Conservation (phyloP, 2,888 invertebrate species). For the Alviniconcha strummeri region DNA sequence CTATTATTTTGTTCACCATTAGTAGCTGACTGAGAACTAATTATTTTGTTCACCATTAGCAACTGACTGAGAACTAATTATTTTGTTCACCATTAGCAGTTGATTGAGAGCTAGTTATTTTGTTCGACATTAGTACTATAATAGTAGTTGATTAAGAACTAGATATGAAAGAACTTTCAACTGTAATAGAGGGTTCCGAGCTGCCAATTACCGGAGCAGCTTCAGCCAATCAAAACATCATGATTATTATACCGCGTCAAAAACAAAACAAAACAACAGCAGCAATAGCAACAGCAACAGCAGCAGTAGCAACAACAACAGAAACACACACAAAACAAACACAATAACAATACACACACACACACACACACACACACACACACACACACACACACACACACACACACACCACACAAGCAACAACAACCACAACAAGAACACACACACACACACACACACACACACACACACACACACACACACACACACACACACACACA, state of each 20-base stretch:
- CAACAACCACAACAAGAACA: not conserved
- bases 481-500: not conserved
- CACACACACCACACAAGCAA: not conserved
- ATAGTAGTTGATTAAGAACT: no score
- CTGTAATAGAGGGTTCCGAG: no score
- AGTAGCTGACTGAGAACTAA: no score
- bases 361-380: not conserved
- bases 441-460: not conserved
- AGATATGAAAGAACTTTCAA: no score
- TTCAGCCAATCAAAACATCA: not conserved
- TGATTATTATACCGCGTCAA: no score
- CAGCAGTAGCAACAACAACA: not conserved
- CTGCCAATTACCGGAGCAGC: no score
- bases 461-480: not conserved
- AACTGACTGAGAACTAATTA: no score
- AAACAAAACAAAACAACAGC: not conserved
- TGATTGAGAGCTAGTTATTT: no score
- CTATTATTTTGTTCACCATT: no score
- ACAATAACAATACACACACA: not conserved
- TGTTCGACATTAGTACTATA: no score
- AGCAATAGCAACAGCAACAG: not conserved
- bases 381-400: constrained; percentile 7
- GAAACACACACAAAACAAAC: not conserved
- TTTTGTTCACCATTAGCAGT: no score
- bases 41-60: no score